Evolutionary conservation across 2,797 vertebrate genomes (phyloP).

Genomic region (Falco berigora): DNA sequence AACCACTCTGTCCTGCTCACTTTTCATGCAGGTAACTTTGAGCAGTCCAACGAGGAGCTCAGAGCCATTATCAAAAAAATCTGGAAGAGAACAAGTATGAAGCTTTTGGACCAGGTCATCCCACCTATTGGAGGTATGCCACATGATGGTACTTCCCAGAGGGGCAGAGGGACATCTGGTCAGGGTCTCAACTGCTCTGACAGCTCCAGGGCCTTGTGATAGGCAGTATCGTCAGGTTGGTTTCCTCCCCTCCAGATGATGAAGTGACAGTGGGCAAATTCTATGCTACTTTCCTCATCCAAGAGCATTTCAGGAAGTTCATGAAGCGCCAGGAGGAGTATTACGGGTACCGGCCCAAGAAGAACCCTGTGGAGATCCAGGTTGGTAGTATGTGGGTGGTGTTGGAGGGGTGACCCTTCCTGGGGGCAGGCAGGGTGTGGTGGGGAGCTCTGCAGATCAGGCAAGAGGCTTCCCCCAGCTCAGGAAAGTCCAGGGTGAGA

Average conservation of each 20-base stretch:
- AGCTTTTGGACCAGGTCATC: conserved; percentile 97
- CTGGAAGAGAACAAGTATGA: conserved; percentile 99
- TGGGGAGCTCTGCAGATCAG: background rate
- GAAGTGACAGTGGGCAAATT: conserved; percentile 99
- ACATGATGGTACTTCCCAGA: background rate
- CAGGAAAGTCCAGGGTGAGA: background rate
- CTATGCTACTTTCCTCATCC: conserved; percentile 97
- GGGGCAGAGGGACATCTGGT: background rate
- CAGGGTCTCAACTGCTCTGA: background rate
- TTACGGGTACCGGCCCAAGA: conserved; percentile 94
- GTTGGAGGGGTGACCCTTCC: background rate
- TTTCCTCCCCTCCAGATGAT: conserved; percentile 80
- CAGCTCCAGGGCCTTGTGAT: background rate
- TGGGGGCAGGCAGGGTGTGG: background rate
- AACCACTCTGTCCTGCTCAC: background rate
- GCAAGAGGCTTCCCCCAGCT: background rate
- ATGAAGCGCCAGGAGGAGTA: conserved; percentile 96
- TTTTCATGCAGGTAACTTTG: conserved; percentile 87
- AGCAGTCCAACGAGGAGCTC: conserved; percentile 95
- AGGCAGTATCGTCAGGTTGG: background rate
- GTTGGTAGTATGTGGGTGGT: conserved; percentile 51
- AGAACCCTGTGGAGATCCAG: conserved; percentile 86
- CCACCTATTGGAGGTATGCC: conserved; percentile 91
- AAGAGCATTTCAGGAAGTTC: conserved; percentile 97
- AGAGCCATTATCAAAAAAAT: conserved; percentile 95